A percentile compares a stretch with the other conserved stretches of the same genome.
Conservation (phyloP, 1,140 invertebrate species). For the Odontomachus brunneus region DNA sequence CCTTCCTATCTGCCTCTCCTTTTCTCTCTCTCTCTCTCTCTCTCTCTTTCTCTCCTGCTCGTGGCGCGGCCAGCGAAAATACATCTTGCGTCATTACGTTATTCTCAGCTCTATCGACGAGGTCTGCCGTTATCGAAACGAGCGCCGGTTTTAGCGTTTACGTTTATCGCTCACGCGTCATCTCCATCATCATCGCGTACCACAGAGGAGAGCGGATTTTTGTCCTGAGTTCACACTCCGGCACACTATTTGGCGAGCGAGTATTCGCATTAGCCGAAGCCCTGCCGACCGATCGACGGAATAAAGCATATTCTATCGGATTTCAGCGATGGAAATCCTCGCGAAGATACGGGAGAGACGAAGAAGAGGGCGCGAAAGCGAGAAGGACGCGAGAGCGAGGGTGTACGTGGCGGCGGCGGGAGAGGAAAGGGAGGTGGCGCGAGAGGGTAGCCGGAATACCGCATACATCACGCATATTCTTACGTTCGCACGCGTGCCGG, state of each 20-base stretch:
- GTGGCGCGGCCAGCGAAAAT: neutral
- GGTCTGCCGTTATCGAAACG: no score
- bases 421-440: neutral
- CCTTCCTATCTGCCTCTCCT: neutral
- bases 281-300: neutral
- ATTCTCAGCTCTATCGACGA: no score
- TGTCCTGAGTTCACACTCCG: no score
- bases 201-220: neutral
- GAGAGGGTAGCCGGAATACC: constrained; percentile 73
- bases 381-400: neutral
- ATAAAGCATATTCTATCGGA: neutral
- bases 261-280: neutral
- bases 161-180: neutral
- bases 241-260: neutral
- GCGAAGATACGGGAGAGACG: constrained; percentile 20
- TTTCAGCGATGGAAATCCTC: constrained; percentile 3
- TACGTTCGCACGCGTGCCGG: constrained; percentile 74
- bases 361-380: neutral
- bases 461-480: constrained; percentile 81
- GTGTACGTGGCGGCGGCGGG: neutral
- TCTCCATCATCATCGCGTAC: no score
- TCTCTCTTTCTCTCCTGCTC: neutral
- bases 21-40: neutral
- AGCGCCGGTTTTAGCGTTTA: no score
- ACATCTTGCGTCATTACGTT: neutral